Evolutionary conservation across 2,888 invertebrate genomes (phyloP).

Genomic region (Sturmia bella): DNA sequence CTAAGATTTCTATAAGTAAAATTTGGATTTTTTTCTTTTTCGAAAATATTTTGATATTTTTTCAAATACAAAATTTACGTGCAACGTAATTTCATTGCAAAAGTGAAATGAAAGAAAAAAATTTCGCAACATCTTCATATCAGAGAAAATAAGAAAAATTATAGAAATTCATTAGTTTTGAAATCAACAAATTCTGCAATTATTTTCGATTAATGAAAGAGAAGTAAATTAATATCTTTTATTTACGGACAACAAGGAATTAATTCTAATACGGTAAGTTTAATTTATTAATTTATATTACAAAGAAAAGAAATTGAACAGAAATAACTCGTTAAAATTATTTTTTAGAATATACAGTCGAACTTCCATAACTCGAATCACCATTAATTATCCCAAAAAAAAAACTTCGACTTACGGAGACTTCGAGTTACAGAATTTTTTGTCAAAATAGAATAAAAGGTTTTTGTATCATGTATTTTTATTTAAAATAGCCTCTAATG

Average conservation of each 20-base stretch:
- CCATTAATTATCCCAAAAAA: no score
- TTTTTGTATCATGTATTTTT: no score
- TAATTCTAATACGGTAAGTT: constrained; percentile 64
- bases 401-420: no score
- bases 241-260: constrained; percentile 65
- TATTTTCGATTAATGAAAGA: constrained; percentile 46
- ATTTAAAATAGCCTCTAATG: no score
- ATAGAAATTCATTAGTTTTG: constrained; percentile 75
- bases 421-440: no score
- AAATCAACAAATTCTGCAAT: constrained; percentile 45
- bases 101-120: constrained; percentile 11
- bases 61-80: background rate
- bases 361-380: no score
- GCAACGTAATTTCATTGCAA: constrained; percentile 22
- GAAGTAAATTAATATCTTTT: constrained; percentile 37
- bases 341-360: no score
- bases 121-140: constrained; percentile 55
- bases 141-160: constrained; percentile 65
- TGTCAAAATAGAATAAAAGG: no score
- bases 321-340: no score
- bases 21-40: constrained; percentile 10
- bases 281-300: background rate
- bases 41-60: constrained; percentile 44
- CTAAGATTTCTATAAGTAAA: constrained; percentile 76
- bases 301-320: no score